Percentiles rank a stretch among this genome's conserved stretches.
Conservation (phyloP, 1,140 invertebrate genomes). For the Arion vulgaris region DNA sequence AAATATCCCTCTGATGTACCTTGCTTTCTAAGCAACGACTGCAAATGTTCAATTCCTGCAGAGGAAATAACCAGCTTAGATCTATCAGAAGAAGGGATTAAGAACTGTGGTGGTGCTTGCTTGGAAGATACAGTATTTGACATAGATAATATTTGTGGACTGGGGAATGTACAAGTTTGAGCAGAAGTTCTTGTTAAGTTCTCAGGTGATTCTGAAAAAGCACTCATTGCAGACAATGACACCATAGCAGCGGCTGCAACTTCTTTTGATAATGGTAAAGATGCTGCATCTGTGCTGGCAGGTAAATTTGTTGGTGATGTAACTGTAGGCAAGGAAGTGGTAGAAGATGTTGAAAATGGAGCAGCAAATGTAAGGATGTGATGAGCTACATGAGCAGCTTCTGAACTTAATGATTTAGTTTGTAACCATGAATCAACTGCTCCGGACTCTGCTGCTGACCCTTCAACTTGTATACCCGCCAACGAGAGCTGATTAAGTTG, state of each 20-base stretch:
- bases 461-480: neutral
- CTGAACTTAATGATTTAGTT: neutral
- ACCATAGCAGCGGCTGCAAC: conserved; percentile 16
- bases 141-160: neutral
- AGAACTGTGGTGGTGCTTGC: neutral
- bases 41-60: conserved; percentile 32
- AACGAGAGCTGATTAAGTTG: neutral
- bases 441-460: neutral
- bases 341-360: neutral
- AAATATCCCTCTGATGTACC: conserved; percentile 38
- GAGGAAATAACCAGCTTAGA: conserved; percentile 27
- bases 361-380: neutral
- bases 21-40: conserved; percentile 16
- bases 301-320: neutral
- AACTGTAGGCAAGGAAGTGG: neutral
- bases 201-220: neutral
- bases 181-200: neutral
- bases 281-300: neutral
- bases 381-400: neutral
- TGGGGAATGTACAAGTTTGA: neutral
- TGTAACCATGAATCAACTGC: neutral
- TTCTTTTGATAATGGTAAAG: conserved; percentile 4
- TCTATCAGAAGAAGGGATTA: conserved; percentile 2
- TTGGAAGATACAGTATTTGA: neutral
- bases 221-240: neutral